Percentiles rank a stretch among this genome's conserved stretches.
phyloP scores from a whole-genome alignment of 1,140 invertebrate species.

The Drosophila murphyi region DNA sequence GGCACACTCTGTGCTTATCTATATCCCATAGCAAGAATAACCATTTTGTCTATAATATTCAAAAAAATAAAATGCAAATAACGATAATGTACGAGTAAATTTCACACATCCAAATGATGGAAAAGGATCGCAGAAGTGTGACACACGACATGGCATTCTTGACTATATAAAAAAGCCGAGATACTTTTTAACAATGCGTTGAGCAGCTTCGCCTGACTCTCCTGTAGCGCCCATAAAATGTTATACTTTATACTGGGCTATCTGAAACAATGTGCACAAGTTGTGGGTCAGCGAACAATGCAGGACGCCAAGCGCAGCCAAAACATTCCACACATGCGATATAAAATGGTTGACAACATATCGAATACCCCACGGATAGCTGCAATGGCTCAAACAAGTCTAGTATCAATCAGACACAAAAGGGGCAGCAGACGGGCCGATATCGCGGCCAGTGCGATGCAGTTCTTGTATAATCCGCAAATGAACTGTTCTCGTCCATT shows the following conservation, averaged over 20 bases:
- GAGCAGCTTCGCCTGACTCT: slow-evolving; percentile 20
- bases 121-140: background rate
- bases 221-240: slow-evolving; percentile 15
- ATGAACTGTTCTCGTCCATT: slow-evolving; percentile 48
- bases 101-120: background rate
- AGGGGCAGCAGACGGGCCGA: slow-evolving; percentile 43
- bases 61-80: no score
- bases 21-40: no score
- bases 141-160: background rate
- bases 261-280: slow-evolving; percentile 48
- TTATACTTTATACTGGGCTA: slow-evolving; percentile 33
- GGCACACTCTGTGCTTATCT: no score
- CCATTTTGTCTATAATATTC: no score
- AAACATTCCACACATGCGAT: slow-evolving; percentile 63
- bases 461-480: slow-evolving; percentile 30
- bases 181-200: slow-evolving; percentile 26
- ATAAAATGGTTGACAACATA: slow-evolving; percentile 29
- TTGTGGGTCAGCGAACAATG: slow-evolving; percentile 49
- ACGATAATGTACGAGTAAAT: no score
- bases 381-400: slow-evolving; percentile 3
- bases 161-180: background rate
- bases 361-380: slow-evolving; percentile 56
- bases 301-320: slow-evolving; percentile 38
- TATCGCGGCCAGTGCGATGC: slow-evolving; percentile 28
- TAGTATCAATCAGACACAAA: background rate